Conservation (phyloP, 1,140 invertebrate species). For the Pygmarrhopalites habei region DNA sequence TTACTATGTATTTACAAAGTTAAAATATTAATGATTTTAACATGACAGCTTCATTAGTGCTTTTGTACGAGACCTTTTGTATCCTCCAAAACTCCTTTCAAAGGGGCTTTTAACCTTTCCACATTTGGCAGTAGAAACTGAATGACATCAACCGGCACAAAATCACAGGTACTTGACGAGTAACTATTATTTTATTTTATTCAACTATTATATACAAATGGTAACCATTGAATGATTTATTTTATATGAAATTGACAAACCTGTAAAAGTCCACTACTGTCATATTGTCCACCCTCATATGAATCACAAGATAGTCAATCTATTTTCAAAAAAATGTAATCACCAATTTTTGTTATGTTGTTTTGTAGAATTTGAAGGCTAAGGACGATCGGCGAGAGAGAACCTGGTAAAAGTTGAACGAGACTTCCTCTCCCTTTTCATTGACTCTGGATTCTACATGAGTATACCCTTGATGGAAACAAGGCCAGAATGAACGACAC, state of each 20-base stretch:
- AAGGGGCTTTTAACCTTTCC: conserved; percentile 19
- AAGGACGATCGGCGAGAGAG: no score
- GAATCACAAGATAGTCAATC: not conserved
- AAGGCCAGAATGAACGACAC: not conserved
- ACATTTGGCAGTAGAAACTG: conserved; percentile 12
- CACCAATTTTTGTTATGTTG: not conserved
- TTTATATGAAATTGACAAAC: not conserved
- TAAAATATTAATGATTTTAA: no score
- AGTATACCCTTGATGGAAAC: not conserved
- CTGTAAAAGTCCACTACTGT: not conserved
- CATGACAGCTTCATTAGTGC: no score
- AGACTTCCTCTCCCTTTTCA: conserved; percentile 19
- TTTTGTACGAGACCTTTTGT: not conserved
- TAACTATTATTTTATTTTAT: conserved; percentile 3
- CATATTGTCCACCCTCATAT: not conserved
- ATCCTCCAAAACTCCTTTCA: not conserved
- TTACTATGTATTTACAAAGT: no score
- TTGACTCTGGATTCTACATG: conserved; percentile 18
- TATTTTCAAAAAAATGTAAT: not conserved
- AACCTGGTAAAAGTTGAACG: conserved; percentile 22
- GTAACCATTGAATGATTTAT: conserved; percentile 1
- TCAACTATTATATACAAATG: conserved; percentile 7
- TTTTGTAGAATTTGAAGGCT: not conserved
- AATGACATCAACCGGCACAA: conserved; percentile 14
- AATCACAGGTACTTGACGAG: not conserved